Evolutionary conservation across 2,888 invertebrate genomes (phyloP), one percentile per base, ranked within the genome.

Genomic region (Calameuta idolon): DNA sequence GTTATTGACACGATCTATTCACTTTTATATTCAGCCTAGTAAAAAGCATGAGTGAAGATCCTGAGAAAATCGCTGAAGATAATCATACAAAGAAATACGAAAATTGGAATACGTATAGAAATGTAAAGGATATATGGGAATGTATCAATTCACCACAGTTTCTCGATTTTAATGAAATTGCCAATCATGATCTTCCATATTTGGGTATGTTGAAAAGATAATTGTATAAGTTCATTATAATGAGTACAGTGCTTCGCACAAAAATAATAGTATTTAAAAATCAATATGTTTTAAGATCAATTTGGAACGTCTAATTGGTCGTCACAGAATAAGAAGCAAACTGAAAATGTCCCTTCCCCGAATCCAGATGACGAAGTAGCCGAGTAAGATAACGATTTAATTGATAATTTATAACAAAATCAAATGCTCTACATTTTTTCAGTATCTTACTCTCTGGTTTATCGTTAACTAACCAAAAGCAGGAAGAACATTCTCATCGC

Each of bases 71-170:
- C 9, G 55, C 15, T 23, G 23, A 55, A 23, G 55, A 55, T 23
- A 55, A 23, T 23, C 23, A 23, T 55, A 55, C 9, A 55, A 55
- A 23, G 55, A 55, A 55, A 55, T 55, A 23, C 2, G 55, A 23
- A 15, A 55, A 9, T 55, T 55, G 55, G 55, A 55, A 23, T 23
- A 23, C 55, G 5, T 55, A 55, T 55, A 55, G 55, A 55, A 55
- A 55, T 23, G 55, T 55, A 55, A 55, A 23, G 23, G 55, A 55
- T 23, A 55, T 55, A 55, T 71, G 71, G 83, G 79, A 79, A 71
- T 71, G 68, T 69, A 75, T 83, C n/a, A 79, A 81, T 73, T 81
- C 82, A 69, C 80, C 83, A 12, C 73, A 79, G 31, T 83, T 77
- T 35, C 55, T 83, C 23, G 79, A 83, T 78, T 82, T 83, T 34